Base-by-base conservation (phyloP, 2,113 vertebrate genomes). In the Helogale parvula region DNA sequence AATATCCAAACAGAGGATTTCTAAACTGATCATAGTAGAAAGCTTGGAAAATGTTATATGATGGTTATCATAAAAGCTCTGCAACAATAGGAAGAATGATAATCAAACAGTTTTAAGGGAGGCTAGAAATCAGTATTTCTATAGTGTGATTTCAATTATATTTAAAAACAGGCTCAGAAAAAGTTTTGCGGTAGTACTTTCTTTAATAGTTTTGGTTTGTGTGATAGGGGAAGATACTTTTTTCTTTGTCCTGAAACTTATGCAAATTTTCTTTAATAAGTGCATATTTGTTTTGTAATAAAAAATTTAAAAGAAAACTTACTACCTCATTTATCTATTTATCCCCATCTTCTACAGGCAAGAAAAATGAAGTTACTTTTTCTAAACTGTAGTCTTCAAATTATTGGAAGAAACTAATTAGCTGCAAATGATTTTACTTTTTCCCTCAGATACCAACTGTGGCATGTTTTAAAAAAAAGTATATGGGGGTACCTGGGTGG, bases 201-300 rank as follows among this genome's bases (percentile, higher is more conserved):
- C 60, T 72, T 93, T 31, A 71, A 29, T 79, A 80, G 54, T 65
- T 93, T 86, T 35, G 33, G 23, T 54, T 82, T 52, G 19, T 65
- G 31, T n/a, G 1, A 81, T 52, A 25, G 29, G 21, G 65, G 11
- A 90, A 66, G 31, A 77, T 45, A 77, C 5, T 3, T 17, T 47
- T 54, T 69, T 81, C 52, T 92, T 74, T 65, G 10, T 74, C 14
- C 3, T 84, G 38, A 96, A 41, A 80, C 11, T 47, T 80, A 7
- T 77, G 4, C 3, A 79, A 77, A 74, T 95, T 92, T 92, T 84
- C 50, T 72, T 86, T 95, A 86, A 50, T 69, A 93, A 79, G 25
- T 17, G n/a, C 16, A 9, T 45, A 76, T 76, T 87, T 87, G 88
- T 68, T 93, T 68, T 76, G 17, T 74, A 90, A 72, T 33, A 76